These are phyloP conservation scores for Pammene aurita DNA, from an alignment of 2,888 invertebrate genomes.

Conservation along the genomic window DNA sequence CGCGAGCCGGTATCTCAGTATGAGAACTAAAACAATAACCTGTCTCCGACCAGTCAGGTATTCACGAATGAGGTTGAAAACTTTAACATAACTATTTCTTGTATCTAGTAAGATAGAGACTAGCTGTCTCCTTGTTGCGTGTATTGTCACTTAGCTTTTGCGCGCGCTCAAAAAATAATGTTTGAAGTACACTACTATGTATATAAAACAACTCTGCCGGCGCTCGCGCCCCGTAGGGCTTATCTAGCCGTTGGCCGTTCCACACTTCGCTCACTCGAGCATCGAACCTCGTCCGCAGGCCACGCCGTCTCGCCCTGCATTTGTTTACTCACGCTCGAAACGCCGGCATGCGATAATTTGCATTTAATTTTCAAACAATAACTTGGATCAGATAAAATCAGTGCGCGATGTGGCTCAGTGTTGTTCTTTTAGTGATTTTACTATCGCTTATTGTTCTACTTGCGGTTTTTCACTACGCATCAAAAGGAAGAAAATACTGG, in stretches of 20 bases:
- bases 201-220: conserved; percentile 20
- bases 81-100: not conserved
- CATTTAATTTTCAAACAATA: conserved; percentile 5
- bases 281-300: conserved; percentile 57
- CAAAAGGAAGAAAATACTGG: conserved; percentile 77
- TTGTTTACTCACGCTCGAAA: conserved; percentile 68
- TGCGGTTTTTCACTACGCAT: conserved; percentile 67
- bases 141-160: not conserved
- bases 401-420: conserved; percentile 62
- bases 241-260: conserved; percentile 65
- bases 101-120: not conserved
- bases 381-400: conserved; percentile 45
- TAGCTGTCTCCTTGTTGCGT: not conserved
- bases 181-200: not conserved
- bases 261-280: conserved; percentile 66
- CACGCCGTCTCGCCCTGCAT: conserved; percentile 49
- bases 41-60: not conserved
- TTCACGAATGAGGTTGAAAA: not conserved
- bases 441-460: conserved; percentile 59
- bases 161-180: conserved; percentile 27
- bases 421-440: conserved; percentile 60
- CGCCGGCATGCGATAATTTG: conserved; percentile 59
- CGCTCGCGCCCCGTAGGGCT: conserved; percentile 58
- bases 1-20: conserved; percentile 44
- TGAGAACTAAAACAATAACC: not conserved